phyloP scores from a whole-genome alignment of 2,888 invertebrate genomes.

The Stegana nigrithorax region DNA sequence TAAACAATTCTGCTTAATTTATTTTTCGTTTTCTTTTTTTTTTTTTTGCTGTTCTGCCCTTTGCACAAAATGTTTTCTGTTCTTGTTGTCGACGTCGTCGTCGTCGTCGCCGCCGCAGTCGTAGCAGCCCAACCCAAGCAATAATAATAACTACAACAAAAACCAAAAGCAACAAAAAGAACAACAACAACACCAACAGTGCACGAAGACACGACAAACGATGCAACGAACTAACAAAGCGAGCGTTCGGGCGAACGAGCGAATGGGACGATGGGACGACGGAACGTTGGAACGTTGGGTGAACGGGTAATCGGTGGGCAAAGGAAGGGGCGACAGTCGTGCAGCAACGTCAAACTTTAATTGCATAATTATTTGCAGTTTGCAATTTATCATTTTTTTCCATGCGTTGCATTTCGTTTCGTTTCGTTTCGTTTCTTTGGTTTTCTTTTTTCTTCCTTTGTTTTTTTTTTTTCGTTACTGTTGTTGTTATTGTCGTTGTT shows the following conservation, averaged over 20 bases:
- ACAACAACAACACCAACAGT: slow-evolving; percentile 37
- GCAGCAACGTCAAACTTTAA: slow-evolving; percentile 67
- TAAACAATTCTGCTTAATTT: too few relatives aligned
- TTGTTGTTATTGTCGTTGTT: slow-evolving; percentile 26
- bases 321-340: slow-evolving; percentile 34
- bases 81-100: not conserved
- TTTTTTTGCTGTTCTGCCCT: not conserved
- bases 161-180: not conserved
- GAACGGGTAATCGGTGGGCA: too few relatives aligned
- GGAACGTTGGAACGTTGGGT: too few relatives aligned
- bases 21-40: not conserved
- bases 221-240: too few relatives aligned
- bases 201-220: slow-evolving; percentile 24
- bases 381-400: slow-evolving; percentile 69
- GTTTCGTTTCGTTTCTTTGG: slow-evolving; percentile 32
- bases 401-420: slow-evolving; percentile 46
- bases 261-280: too few relatives aligned
- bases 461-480: slow-evolving; percentile 22
- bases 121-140: not conserved
- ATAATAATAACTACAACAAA: not conserved
- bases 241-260: too few relatives aligned
- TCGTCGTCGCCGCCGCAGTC: not conserved
- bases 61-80: not conserved
- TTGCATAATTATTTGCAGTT: slow-evolving; percentile 69
- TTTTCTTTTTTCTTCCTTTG: slow-evolving; percentile 13